These are phyloP conservation scores for Hyperopisus bebe DNA, from an alignment of 2,113 vertebrate genomes.

Conservation along the genomic window DNA sequence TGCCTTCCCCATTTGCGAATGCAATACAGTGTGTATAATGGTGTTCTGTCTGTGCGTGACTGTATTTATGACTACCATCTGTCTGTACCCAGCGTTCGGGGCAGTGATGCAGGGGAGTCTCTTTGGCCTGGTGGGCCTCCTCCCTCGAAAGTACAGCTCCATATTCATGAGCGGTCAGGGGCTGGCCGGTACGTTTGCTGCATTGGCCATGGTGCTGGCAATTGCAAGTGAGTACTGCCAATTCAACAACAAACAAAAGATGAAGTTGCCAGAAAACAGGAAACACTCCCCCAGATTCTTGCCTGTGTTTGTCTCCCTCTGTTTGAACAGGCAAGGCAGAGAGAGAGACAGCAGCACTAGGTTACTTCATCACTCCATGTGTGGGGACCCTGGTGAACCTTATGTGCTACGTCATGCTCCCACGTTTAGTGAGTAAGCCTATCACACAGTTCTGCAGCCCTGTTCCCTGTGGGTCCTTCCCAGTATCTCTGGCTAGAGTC, in stretches of 20 bases:
- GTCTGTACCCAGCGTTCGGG: constrained; percentile 63
- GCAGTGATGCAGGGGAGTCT: constrained; percentile 83
- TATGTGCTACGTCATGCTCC: constrained; percentile 68
- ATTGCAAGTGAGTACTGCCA: constrained; percentile 69
- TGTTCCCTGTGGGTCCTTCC: background rate
- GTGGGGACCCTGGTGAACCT: constrained; percentile 70
- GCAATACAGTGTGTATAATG: constrained; percentile 18
- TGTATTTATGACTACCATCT: background rate
- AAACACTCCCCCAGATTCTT: background rate
- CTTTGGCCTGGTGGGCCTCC: constrained; percentile 76
- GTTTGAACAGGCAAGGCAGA: constrained; percentile 35
- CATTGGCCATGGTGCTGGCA: constrained; percentile 80
- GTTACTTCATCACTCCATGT: constrained; percentile 80
- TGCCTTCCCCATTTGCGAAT: constrained; percentile 74
- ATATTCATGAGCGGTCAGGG: constrained; percentile 92
- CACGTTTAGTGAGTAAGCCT: constrained; percentile 59
- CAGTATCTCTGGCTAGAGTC: background rate
- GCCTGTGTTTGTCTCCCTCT: background rate
- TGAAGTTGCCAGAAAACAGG: background rate
- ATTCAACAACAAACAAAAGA: background rate
- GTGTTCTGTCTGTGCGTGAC: background rate
- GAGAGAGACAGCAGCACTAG: constrained; percentile 61
- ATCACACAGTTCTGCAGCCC: background rate
- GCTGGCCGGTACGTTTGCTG: constrained; percentile 76
- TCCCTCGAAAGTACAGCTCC: constrained; percentile 75